phyloP scores from a whole-genome alignment of 1,140 invertebrate species.

The Macrocentrus cingulum region DNA sequence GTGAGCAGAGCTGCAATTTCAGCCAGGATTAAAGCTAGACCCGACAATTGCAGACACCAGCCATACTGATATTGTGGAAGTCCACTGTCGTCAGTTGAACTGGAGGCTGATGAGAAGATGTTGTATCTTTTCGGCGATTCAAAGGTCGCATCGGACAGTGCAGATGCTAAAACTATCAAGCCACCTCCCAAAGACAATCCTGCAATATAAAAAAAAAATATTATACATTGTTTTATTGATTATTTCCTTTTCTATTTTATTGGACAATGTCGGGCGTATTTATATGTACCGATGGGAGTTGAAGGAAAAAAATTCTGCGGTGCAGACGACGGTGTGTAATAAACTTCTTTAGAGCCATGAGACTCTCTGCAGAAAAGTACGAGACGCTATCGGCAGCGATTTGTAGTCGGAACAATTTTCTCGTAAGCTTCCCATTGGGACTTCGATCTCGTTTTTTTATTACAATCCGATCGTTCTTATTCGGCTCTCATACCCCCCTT shows the following conservation, averaged over 20 bases:
- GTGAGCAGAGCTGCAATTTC: constrained; percentile 68
- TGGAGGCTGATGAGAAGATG: constrained; percentile 48
- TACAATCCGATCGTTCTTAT: constrained; percentile 32
- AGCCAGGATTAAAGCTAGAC: constrained; percentile 66
- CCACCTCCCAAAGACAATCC: constrained; percentile 66
- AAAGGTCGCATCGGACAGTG: constrained; percentile 64
- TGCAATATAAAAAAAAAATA: constrained; percentile 46
- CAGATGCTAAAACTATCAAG: constrained; percentile 66
- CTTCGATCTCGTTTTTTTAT: constrained; percentile 34
- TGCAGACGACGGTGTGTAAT: constrained; percentile 10
- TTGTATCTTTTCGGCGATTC: constrained; percentile 56
- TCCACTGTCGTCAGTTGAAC: constrained; percentile 46
- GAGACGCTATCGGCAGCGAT: constrained; percentile 21
- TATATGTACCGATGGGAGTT: background rate
- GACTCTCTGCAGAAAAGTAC: constrained; percentile 16
- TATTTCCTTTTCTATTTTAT: no score
- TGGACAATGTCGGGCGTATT: no score
- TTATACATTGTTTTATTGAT: background rate
- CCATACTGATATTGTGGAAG: constrained; percentile 68
- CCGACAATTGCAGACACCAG: constrained; percentile 72
- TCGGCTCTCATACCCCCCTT: background rate
- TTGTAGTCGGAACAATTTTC: constrained; percentile 28
- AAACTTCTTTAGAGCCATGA: constrained; percentile 18
- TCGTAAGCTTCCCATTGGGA: constrained; percentile 25
- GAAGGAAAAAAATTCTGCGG: background rate